These are phyloP conservation scores for Metalampra italica DNA, from an alignment of 2,888 invertebrate species.

Conservation along the genomic window DNA sequence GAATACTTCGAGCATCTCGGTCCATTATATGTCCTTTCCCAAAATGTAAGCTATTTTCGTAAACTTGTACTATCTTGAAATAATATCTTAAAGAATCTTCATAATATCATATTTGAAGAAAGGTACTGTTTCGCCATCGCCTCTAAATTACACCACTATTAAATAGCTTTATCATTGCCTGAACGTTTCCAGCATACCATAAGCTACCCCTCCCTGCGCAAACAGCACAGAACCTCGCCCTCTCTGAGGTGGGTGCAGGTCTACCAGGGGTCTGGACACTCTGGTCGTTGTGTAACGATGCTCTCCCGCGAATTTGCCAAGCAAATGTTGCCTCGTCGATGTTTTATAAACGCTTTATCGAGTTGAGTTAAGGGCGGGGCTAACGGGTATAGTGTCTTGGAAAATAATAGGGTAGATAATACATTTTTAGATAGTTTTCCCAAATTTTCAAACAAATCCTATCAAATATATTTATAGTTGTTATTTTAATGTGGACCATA, in stretches of 20 bases:
- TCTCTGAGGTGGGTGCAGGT: background rate
- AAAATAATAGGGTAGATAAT: too few relatives aligned
- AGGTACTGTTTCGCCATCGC: slow-evolving; percentile 15
- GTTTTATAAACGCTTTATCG: slow-evolving; percentile 20
- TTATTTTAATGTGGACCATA: too few relatives aligned
- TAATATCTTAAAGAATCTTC: too few relatives aligned
- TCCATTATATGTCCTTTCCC: too few relatives aligned
- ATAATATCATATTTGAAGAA: too few relatives aligned
- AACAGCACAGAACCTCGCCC: slow-evolving; percentile 7
- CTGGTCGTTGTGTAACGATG: slow-evolving; percentile 15
- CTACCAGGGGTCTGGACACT: slow-evolving; percentile 12
- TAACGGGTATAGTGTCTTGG: too few relatives aligned
- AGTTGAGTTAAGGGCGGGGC: slow-evolving; percentile 1
- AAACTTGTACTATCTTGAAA: too few relatives aligned
- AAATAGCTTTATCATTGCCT: slow-evolving; percentile 29
- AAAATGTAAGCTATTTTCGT: too few relatives aligned
- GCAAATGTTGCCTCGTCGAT: slow-evolving; percentile 24
- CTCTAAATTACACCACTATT: slow-evolving; percentile 16
- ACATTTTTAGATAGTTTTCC: too few relatives aligned
- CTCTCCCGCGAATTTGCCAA: slow-evolving; percentile 27
- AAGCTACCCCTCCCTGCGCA: slow-evolving; percentile 14
- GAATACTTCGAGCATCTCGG: too few relatives aligned
- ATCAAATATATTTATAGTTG: too few relatives aligned
- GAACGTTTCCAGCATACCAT: slow-evolving; percentile 21
- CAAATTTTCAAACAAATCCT: too few relatives aligned